Conservation (phyloP, 2,113 vertebrate species). For the Dissostichus mawsoni region DNA sequence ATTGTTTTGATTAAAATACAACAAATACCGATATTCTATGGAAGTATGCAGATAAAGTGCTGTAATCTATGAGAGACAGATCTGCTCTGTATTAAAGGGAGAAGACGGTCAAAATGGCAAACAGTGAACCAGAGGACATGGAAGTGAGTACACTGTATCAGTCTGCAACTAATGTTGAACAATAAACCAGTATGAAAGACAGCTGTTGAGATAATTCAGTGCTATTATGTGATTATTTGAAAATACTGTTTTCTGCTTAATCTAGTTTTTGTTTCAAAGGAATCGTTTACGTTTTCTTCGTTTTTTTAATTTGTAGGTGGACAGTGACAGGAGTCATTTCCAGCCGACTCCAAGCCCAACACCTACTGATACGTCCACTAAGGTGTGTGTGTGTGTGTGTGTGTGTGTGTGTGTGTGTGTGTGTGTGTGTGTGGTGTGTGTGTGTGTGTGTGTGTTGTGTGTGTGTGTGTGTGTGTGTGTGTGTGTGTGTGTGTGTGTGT, state of each 20-base stretch:
- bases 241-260: neutral
- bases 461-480: no score
- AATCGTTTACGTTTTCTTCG: neutral
- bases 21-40: neutral
- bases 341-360: neutral
- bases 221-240: neutral
- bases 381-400: neutral
- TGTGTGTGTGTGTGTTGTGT: neutral
- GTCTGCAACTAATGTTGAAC: neutral
- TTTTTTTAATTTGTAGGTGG: neutral
- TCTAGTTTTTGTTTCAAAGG: neutral
- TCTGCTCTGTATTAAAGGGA: neutral
- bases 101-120: slow-evolving; percentile 11
- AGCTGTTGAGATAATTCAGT: neutral
- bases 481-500: no score
- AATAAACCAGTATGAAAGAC: neutral
- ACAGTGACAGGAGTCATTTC: rapidly evolving
- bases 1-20: neutral
- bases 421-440: neutral
- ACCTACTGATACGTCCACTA: neutral
- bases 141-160: slow-evolving; percentile 13
- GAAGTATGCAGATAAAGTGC: neutral
- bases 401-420: no score
- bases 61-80: neutral
- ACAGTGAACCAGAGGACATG: neutral